Conservation (phyloP, 2,888 invertebrate species). For the Drosophila affinis region DNA sequence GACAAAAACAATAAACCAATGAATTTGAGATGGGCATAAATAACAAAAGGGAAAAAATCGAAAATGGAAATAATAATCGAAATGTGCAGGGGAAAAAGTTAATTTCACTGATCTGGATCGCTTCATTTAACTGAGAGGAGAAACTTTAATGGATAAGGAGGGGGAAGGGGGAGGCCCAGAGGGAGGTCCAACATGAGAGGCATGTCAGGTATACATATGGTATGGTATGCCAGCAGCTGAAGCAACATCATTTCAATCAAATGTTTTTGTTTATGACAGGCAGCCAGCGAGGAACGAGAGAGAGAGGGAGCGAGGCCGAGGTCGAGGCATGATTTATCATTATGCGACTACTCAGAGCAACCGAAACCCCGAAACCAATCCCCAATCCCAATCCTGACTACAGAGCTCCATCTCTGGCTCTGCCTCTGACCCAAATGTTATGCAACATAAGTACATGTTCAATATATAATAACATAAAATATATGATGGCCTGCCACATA, state of each 20-base stretch:
- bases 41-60: background rate
- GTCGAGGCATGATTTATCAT: constrained; percentile 67
- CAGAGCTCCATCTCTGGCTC: background rate
- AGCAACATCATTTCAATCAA: constrained; percentile 66
- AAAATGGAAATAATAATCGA: constrained; percentile 15
- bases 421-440: constrained; percentile 38
- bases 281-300: background rate
- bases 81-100: constrained; percentile 37
- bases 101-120: constrained; percentile 53
- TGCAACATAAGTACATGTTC: constrained; percentile 73
- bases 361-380: background rate
- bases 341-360: constrained; percentile 45
- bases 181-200: constrained; percentile 28
- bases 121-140: constrained; percentile 23
- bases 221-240: constrained; percentile 22
- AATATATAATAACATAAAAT: constrained; percentile 73
- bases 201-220: constrained; percentile 37
- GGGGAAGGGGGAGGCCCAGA: constrained; percentile 25
- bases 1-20: constrained; percentile 42
- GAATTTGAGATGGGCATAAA: constrained; percentile 13
- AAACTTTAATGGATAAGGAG: constrained; percentile 53
- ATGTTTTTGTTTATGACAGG: constrained; percentile 71
- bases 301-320: constrained; percentile 7
- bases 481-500: constrained; percentile 68
- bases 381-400: background rate